These are phyloP conservation scores for Mus spretus DNA, from an alignment of 2,797 vertebrate genomes.

Conservation along the genomic window DNA sequence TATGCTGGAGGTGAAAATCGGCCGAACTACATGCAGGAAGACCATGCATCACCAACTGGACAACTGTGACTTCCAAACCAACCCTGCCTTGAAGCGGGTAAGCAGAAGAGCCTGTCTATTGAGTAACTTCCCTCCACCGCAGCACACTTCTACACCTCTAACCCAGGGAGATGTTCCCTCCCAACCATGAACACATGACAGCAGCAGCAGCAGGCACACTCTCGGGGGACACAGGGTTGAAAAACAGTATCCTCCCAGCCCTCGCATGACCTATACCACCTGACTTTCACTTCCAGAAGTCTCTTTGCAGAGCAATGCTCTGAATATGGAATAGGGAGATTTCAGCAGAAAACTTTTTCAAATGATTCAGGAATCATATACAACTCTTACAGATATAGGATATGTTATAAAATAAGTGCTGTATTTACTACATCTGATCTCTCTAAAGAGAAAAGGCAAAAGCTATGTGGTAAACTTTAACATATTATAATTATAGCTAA, in stretches of 20 bases:
- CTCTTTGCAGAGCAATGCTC: background rate
- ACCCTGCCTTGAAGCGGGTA: conserved; percentile 90
- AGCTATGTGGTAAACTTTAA: background rate
- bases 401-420: background rate
- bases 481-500: background rate
- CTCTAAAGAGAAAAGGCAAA: background rate
- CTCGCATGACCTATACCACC: no score
- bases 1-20: conserved; percentile 89
- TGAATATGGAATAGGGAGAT: background rate
- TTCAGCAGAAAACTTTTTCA: background rate
- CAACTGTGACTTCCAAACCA: conserved; percentile 91
- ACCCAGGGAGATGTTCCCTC: background rate
- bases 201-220: background rate
- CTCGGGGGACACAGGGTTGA: background rate
- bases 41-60: conserved; percentile 84
- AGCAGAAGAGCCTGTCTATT: background rate
- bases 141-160: background rate
- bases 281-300: background rate
- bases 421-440: background rate
- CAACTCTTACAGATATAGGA: background rate
- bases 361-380: background rate
- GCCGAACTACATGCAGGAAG: conserved; percentile 93
- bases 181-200: background rate
- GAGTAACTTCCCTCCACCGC: background rate
- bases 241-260: background rate